Percentiles rank a stretch among this genome's conserved stretches.
Conservation (phyloP, 2,797 vertebrate genomes). For the Gadopsis bispinosus region DNA sequence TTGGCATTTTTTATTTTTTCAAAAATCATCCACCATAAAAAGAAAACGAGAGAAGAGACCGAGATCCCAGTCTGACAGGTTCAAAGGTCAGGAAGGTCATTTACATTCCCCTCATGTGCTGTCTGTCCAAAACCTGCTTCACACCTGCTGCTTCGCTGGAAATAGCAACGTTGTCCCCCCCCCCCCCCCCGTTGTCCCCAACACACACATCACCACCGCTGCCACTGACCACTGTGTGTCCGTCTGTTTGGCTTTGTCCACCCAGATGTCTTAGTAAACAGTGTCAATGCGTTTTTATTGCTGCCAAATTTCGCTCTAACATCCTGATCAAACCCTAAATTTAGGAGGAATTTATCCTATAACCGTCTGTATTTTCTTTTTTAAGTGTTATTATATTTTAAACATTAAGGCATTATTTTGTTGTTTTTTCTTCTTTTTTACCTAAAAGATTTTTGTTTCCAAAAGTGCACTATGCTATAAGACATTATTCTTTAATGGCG, state of each 20-base stretch:
- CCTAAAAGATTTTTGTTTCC: neutral
- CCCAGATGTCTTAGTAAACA: conserved; percentile 21
- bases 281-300: neutral
- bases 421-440: too few species aligned
- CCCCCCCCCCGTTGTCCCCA: conserved; percentile 3
- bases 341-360: neutral
- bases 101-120: conserved; percentile 57
- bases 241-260: conserved; percentile 26
- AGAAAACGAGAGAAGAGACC: neutral
- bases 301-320: neutral
- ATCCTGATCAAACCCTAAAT: neutral
- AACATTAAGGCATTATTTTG: neutral
- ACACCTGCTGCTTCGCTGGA: conserved; percentile 65
- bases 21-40: neutral
- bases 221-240: conserved; percentile 11
- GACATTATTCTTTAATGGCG: neutral
- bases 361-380: neutral
- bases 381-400: neutral
- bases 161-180: conserved; percentile 59
- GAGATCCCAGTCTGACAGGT: conserved; percentile 31
- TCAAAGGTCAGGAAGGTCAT: conserved; percentile 65
- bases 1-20: neutral
- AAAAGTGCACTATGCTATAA: neutral
- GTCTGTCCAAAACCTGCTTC: conserved; percentile 57
- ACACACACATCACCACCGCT: conserved; percentile 21